Evolutionary conservation across 2,113 vertebrate genomes (phyloP).

Genomic region (Callopanchax toddi): DNA sequence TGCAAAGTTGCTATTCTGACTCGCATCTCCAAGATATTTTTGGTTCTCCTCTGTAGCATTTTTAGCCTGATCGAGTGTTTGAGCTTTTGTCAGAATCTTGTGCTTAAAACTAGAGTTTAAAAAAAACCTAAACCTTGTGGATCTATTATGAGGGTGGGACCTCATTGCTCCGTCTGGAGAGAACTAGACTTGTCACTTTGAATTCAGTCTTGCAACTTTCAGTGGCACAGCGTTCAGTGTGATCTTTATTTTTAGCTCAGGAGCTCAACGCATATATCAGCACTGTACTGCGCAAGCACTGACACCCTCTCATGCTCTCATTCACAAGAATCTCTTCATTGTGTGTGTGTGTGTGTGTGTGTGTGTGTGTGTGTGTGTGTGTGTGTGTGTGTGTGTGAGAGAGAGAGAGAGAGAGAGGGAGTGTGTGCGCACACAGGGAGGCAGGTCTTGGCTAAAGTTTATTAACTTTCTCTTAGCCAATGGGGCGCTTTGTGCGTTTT

Average conservation of each 20-base stretch:
- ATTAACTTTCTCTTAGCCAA: slow-evolving; percentile 84
- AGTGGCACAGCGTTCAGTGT: slow-evolving; percentile 69
- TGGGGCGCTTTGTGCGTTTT: slow-evolving; percentile 75
- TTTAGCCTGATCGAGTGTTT: slow-evolving; percentile 42
- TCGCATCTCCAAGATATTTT: slow-evolving; percentile 39
- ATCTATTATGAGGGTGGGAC: slow-evolving; percentile 58
- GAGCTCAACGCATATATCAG: slow-evolving; percentile 78
- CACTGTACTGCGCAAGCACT: slow-evolving; percentile 74
- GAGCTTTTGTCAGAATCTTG: slow-evolving; percentile 52
- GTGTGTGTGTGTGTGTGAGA: slow-evolving; percentile 60
- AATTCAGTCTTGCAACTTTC: slow-evolving; percentile 76
- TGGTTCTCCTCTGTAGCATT: slow-evolving; percentile 30
- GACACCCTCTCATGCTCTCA: slow-evolving; percentile 76
- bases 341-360: slow-evolving; percentile 58
- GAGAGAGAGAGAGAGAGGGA: background rate
- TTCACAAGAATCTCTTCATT: slow-evolving; percentile 80
- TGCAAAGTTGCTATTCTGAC: slow-evolving; percentile 9
- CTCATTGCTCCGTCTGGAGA: slow-evolving; percentile 68
- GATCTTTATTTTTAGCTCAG: slow-evolving; percentile 80
- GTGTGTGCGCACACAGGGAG: slow-evolving; percentile 60
- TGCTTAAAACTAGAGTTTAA: slow-evolving; percentile 37
- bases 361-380: slow-evolving; percentile 55
- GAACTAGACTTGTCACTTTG: slow-evolving; percentile 74
- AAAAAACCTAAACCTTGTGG: slow-evolving; percentile 32
- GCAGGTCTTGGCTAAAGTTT: slow-evolving; percentile 82